Conservation (phyloP, 1,140 invertebrate species). For the Musca domestica region DNA sequence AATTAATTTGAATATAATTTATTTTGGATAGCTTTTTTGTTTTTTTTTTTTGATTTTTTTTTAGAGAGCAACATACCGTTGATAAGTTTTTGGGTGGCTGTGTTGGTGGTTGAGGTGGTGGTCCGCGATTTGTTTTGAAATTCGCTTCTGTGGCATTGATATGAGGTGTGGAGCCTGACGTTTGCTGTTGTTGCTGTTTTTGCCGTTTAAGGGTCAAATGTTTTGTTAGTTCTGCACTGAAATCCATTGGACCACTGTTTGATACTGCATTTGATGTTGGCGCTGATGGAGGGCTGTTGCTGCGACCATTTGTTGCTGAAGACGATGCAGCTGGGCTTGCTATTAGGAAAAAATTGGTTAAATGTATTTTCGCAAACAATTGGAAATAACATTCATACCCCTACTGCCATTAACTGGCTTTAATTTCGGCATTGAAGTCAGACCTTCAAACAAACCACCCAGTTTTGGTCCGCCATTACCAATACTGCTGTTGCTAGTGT, state of each 20-base stretch:
- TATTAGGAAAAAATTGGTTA: conserved; percentile 11
- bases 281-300: conserved; percentile 37
- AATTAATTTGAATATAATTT: neutral
- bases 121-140: conserved; percentile 52
- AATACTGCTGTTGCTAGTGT: conserved; percentile 50
- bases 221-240: conserved; percentile 50
- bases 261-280: conserved; percentile 4
- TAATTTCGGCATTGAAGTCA: conserved; percentile 77
- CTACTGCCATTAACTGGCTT: conserved; percentile 68
- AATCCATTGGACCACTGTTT: conserved; percentile 51
- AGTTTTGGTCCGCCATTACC: conserved; percentile 60
- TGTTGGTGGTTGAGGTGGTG: conserved; percentile 52
- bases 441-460: conserved; percentile 76
- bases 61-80: conserved; percentile 24
- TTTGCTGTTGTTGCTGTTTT: conserved; percentile 44
- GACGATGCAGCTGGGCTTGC: conserved; percentile 12
- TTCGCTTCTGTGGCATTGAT: conserved; percentile 53
- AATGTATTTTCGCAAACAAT: neutral
- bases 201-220: conserved; percentile 52
- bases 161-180: conserved; percentile 31
- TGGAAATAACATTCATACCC: conserved; percentile 33
- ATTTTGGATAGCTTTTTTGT: too few species aligned
- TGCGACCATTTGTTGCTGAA: conserved; percentile 31
- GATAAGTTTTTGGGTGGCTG: conserved; percentile 30
- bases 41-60: too few species aligned